These are phyloP conservation scores for Melopsittacus undulatus DNA, from an alignment of 2,797 vertebrate genomes.

Conservation along the genomic window DNA sequence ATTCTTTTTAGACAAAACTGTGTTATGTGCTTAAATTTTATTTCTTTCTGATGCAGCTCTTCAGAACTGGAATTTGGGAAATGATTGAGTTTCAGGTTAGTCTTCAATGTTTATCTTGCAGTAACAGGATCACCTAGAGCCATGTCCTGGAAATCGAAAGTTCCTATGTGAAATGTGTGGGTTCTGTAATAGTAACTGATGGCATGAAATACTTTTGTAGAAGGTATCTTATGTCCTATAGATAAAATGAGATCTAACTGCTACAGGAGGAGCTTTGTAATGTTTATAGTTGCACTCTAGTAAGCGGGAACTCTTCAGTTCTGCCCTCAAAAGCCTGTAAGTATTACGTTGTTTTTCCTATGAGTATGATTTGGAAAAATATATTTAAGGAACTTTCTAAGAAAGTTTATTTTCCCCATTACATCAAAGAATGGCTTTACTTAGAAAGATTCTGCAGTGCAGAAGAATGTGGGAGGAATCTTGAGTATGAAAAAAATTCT, in stretches of 20 bases:
- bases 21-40: not conserved
- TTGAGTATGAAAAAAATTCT: not conserved
- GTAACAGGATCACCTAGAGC: not conserved
- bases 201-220: not conserved
- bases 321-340: not conserved
- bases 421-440: not conserved
- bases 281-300: not conserved
- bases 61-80: not conserved
- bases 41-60: not conserved
- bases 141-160: not conserved
- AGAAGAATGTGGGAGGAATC: not conserved
- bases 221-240: not conserved
- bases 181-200: not conserved
- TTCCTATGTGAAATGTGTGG: not conserved
- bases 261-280: not conserved
- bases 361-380: not conserved
- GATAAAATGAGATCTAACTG: not conserved
- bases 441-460: not conserved
- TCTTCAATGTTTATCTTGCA: not conserved
- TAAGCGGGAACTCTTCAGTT: not conserved
- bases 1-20: not conserved
- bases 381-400: not conserved
- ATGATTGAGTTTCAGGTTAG: not conserved
- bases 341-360: not conserved
- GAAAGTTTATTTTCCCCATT: slow-evolving; percentile 35